Percentiles rank a stretch among this genome's conserved stretches.
phyloP scores from a whole-genome alignment of 2,888 invertebrate species.

The Himalopsyche tibetana region DNA sequence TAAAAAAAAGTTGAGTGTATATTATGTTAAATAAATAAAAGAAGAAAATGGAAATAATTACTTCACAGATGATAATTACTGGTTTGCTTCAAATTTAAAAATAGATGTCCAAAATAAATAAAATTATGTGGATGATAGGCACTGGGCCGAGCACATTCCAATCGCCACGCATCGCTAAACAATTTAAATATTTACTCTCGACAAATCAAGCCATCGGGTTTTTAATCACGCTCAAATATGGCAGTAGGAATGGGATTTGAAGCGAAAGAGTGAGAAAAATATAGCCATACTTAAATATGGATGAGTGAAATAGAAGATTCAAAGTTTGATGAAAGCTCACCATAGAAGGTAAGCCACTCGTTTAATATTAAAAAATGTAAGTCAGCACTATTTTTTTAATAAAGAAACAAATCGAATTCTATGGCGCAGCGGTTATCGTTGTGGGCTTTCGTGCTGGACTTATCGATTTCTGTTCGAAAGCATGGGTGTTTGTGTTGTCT shows the following conservation, averaged over 20 bases:
- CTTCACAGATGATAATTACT: background rate
- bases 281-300: background rate
- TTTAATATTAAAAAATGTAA: too few species aligned
- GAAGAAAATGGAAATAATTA: too few species aligned
- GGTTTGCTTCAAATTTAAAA: background rate
- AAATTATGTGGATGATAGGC: slow-evolving; percentile 51
- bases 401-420: too few species aligned
- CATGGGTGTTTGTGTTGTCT: too few species aligned
- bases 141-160: slow-evolving; percentile 59
- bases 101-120: background rate
- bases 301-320: slow-evolving; percentile 48
- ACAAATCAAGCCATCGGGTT: slow-evolving; percentile 62
- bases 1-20: too few species aligned
- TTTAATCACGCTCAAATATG: slow-evolving; percentile 64
- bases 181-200: slow-evolving; percentile 65
- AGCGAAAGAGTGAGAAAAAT: slow-evolving; percentile 49
- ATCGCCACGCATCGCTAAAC: slow-evolving; percentile 59
- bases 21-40: too few species aligned
- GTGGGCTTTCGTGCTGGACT: too few species aligned
- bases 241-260: slow-evolving; percentile 46
- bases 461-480: too few species aligned
- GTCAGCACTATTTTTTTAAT: too few species aligned
- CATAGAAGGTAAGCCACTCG: background rate
- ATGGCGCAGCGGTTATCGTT: too few species aligned
- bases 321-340: background rate